These are phyloP conservation scores for Catamblyrhynchus diadema DNA, from an alignment of 2,797 vertebrate genomes.

Conservation along the genomic window DNA sequence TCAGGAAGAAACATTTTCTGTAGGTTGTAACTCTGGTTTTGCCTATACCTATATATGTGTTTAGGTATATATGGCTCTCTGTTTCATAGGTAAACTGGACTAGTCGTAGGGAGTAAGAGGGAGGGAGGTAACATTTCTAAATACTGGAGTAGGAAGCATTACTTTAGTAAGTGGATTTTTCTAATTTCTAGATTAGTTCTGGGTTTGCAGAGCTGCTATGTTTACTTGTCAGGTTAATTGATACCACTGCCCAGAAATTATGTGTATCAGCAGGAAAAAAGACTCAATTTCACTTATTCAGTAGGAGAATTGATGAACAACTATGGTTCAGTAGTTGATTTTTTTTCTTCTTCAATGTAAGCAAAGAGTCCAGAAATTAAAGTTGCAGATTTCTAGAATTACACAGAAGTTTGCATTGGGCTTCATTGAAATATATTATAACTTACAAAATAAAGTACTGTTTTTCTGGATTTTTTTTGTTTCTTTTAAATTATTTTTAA, in stretches of 20 bases:
- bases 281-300: background rate
- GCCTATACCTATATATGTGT: background rate
- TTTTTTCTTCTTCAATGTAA: background rate
- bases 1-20: background rate
- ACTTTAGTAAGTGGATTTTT: constrained; percentile 48
- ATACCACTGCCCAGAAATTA: background rate
- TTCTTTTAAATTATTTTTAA: background rate
- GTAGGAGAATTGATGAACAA: background rate
- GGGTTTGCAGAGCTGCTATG: background rate
- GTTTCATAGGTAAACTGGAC: background rate
- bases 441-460: background rate
- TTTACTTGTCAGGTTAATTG: background rate
- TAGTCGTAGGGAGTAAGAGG: background rate
- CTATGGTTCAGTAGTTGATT: background rate
- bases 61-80: background rate
- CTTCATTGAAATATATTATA: background rate
- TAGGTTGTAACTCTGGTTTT: background rate
- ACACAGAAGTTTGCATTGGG: background rate
- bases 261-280: background rate
- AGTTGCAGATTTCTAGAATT: background rate
- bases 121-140: constrained; percentile 6
- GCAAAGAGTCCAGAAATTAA: background rate
- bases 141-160: constrained; percentile 14
- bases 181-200: constrained; percentile 61
- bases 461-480: background rate